Conservation (phyloP, 2,113 vertebrate species). For the Lepus americanus region DNA sequence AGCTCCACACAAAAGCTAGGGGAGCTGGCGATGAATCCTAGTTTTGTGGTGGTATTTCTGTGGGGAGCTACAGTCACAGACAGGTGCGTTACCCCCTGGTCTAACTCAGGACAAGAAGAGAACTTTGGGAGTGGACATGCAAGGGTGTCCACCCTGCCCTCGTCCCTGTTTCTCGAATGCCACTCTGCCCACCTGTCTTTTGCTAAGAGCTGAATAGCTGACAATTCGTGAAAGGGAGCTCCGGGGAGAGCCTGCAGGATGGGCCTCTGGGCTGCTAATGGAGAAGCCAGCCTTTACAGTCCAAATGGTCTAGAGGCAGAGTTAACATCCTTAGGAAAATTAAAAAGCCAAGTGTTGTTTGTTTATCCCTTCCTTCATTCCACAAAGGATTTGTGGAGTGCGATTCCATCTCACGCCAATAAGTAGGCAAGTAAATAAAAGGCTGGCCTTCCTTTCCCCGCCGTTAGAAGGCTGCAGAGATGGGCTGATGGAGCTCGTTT, state of each 20-base stretch:
- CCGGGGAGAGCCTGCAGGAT: neutral
- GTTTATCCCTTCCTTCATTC: neutral
- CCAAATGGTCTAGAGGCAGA: neutral
- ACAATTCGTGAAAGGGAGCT: no score
- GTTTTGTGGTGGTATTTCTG: neutral
- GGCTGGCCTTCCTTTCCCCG: neutral
- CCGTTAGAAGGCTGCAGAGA: neutral
- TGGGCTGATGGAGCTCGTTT: neutral
- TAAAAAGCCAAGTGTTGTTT: neutral
- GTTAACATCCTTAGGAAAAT: neutral
- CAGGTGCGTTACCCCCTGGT: no score
- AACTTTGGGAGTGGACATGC: neutral
- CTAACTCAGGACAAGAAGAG: neutral
- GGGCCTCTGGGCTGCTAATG: neutral
- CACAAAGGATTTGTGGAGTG: neutral
- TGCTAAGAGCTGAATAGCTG: accelerated
- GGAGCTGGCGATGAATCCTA: neutral
- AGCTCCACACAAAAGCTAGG: neutral
- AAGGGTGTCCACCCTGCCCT: neutral
- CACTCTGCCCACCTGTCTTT: neutral
- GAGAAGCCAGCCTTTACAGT: neutral
- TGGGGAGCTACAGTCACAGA: neutral
- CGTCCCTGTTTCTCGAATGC: neutral
- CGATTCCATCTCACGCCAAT: no score
- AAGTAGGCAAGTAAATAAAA: neutral